A percentile compares a stretch with the other conserved stretches of the same genome.
Conservation (phyloP, 2,888 invertebrate species). For the Mylabris sibirica region DNA sequence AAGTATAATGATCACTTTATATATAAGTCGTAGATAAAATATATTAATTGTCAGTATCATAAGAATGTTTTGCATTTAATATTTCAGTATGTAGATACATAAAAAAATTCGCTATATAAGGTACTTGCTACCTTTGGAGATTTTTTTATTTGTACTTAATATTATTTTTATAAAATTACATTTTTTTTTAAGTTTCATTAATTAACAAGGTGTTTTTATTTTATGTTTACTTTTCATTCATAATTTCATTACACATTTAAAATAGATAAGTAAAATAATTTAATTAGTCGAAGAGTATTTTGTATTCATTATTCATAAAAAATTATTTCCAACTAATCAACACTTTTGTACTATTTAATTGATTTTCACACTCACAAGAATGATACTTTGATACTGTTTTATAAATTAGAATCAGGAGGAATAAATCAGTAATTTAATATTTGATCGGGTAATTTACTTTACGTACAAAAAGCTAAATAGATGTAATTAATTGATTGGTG, state of each 20-base stretch:
- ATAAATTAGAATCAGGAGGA: background rate
- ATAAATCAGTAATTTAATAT: background rate
- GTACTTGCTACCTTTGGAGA: too few species aligned
- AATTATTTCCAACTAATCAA: background rate
- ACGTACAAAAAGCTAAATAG: background rate
- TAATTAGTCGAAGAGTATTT: background rate
- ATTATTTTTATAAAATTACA: too few species aligned
- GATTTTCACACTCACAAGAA: background rate
- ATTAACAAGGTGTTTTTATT: background rate
- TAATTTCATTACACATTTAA: background rate
- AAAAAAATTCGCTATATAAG: too few species aligned
- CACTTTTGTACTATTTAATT: background rate
- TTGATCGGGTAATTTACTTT: background rate
- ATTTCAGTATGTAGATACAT: too few species aligned
- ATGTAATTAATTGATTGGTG: too few species aligned
- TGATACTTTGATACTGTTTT: background rate
- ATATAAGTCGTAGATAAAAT: too few species aligned
- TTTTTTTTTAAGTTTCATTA: background rate
- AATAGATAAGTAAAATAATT: background rate
- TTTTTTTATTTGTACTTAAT: too few species aligned
- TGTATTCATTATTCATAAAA: background rate
- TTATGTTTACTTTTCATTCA: background rate
- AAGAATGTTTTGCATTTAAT: too few species aligned
- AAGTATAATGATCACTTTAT: too few species aligned
- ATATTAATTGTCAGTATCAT: too few species aligned